phyloP scores from a whole-genome alignment of 2,888 invertebrate species.

The Drosophila melanocephala region DNA sequence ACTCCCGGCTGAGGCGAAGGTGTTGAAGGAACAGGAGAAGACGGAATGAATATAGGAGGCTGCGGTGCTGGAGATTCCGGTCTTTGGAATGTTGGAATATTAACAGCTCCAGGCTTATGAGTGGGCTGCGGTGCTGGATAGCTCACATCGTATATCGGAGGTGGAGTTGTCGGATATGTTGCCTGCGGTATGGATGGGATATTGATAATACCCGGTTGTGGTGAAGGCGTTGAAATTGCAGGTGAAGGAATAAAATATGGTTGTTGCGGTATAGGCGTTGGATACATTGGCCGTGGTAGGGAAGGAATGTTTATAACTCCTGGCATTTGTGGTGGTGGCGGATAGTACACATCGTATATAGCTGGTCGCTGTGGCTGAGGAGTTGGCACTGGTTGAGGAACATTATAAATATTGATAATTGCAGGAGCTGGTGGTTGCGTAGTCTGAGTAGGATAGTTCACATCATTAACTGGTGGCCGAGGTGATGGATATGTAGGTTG shows the following conservation, averaged over 20 bases:
- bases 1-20: slow-evolving; percentile 24
- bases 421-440: slow-evolving; percentile 17
- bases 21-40: slow-evolving; percentile 6
- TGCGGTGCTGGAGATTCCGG: slow-evolving; percentile 13
- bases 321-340: slow-evolving; percentile 66
- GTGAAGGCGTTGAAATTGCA: slow-evolving; percentile 7
- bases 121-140: slow-evolving; percentile 28
- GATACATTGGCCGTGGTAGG: slow-evolving; percentile 30
- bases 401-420: slow-evolving; percentile 31
- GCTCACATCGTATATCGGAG: slow-evolving; percentile 55
- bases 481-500: slow-evolving; percentile 62
- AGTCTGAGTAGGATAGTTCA: slow-evolving; percentile 21
- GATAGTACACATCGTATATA: slow-evolving; percentile 57
- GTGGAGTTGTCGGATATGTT: slow-evolving; percentile 19
- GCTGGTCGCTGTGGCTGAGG: slow-evolving; percentile 29
- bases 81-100: slow-evolving; percentile 37
- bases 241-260: slow-evolving; percentile 31
- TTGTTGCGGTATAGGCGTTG: slow-evolving; percentile 24
- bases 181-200: slow-evolving; percentile 36
- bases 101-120: slow-evolving; percentile 32
- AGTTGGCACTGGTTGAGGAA: slow-evolving; percentile 17
- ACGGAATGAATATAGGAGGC: slow-evolving; percentile 19
- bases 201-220: slow-evolving; percentile 44
- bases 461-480: slow-evolving; percentile 5
- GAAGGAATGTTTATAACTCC: slow-evolving; percentile 60